These are phyloP conservation scores for Garrulus glandarius DNA, from an alignment of 2,797 vertebrate genomes.

Conservation along the genomic window DNA sequence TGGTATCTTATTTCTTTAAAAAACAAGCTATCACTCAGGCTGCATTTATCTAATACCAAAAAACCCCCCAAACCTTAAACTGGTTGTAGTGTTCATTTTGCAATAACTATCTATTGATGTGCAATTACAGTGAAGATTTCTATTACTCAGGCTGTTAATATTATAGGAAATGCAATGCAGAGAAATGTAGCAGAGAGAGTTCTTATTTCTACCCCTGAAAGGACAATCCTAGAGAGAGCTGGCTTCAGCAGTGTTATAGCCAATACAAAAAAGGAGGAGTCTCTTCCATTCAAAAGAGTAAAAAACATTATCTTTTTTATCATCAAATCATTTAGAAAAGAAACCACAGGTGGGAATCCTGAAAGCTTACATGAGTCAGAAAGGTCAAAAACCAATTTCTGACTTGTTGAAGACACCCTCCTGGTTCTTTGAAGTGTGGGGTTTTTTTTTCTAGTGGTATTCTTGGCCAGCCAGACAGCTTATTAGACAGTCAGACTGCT, in stretches of 20 bases:
- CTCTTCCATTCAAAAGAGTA: constrained; percentile 43
- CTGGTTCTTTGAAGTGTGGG: constrained; percentile 43
- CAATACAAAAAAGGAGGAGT: constrained; percentile 40
- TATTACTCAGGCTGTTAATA: background rate
- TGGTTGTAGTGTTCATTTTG: background rate
- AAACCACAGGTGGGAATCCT: constrained; percentile 58
- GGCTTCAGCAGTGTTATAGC: background rate
- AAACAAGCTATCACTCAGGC: background rate
- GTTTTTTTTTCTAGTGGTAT: background rate
- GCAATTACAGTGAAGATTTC: background rate
- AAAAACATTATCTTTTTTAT: constrained; percentile 56
- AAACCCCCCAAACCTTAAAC: background rate
- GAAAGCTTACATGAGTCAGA: constrained; percentile 57
- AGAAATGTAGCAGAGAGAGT: background rate
- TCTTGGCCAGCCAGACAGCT: constrained; percentile 7
- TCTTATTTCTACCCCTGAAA: background rate
- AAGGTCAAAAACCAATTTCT: constrained; percentile 67
- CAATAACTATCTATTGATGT: background rate
- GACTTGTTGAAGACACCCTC: constrained; percentile 61
- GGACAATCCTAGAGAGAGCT: background rate
- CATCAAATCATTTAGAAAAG: constrained; percentile 56
- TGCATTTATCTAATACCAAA: background rate
- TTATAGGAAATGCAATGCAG: background rate
- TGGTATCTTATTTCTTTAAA: background rate
- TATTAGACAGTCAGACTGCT: constrained; percentile 30